Evolutionary conservation across 1,140 invertebrate species (phyloP).

Genomic region (Zaprionus africanus): DNA sequence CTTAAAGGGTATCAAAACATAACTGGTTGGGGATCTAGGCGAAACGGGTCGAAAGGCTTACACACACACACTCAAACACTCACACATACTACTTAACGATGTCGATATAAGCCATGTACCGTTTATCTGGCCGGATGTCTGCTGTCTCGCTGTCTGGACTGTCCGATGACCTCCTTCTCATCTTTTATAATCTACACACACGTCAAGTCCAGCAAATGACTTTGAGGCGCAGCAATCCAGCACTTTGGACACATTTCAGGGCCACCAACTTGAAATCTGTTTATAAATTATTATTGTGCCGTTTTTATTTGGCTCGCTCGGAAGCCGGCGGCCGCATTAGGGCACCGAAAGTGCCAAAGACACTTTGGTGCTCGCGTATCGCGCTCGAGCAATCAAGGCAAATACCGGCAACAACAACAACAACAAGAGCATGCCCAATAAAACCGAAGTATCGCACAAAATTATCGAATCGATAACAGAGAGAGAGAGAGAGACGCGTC

Average conservation of each 20-base stretch:
- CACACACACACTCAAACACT: not conserved
- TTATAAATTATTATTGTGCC: constrained; percentile 31
- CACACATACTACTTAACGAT: not conserved
- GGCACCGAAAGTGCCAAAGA: constrained; percentile 28
- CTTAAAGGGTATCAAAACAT: too few species aligned
- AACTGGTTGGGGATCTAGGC: constrained; percentile 54
- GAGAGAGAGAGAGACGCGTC: not conserved
- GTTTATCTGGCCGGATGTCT: too few species aligned
- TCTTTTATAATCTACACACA: not conserved
- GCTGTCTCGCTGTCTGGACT: too few species aligned
- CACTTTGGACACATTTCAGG: constrained; percentile 61
- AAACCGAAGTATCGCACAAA: constrained; percentile 8
- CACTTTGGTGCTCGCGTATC: not conserved
- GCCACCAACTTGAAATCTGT: constrained; percentile 59
- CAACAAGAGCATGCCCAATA: not conserved
- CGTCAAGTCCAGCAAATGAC: constrained; percentile 64
- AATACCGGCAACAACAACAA: not conserved
- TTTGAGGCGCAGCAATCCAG: constrained; percentile 47
- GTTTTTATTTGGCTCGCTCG: constrained; percentile 25
- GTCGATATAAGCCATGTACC: constrained; percentile 39
- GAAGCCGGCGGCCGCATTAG: constrained; percentile 60
- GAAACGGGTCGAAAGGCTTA: constrained; percentile 49
- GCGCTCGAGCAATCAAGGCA: not conserved
- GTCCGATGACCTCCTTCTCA: too few species aligned
- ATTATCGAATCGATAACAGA: constrained; percentile 11